phyloP scores from a whole-genome alignment of 92 coral and sea anemone species.

The Micromussa lordhowensis region DNA sequence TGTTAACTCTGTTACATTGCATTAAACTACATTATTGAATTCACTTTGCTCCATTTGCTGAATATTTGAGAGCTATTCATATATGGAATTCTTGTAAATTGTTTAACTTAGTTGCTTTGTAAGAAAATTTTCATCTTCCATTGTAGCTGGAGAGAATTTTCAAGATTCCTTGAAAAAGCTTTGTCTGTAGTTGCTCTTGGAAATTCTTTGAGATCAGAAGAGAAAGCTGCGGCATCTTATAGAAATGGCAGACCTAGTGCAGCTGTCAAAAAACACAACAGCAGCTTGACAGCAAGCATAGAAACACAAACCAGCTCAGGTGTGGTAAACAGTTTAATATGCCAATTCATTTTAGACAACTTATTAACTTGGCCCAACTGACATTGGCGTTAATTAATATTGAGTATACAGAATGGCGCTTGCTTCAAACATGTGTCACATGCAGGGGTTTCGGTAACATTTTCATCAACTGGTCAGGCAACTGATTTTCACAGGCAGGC shows the following conservation, averaged over 20 bases:
- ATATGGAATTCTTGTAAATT: not conserved
- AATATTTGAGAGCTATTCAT: no score
- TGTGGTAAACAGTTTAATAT: not conserved
- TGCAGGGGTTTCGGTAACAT: no score
- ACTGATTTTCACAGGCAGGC: no score
- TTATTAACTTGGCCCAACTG: no score
- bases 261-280: conserved; percentile 41
- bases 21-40: no score
- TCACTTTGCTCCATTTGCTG: no score
- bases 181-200: conserved; percentile 31
- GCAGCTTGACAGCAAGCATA: conserved; percentile 51
- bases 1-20: no score
- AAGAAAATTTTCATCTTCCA: not conserved
- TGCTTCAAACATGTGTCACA: not conserved
- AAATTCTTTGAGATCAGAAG: conserved; percentile 14
- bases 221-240: not conserved
- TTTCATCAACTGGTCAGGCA: no score
- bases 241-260: conserved; percentile 37
- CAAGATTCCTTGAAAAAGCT: conserved; percentile 70
- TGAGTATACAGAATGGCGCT: no score
- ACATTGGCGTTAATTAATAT: no score
- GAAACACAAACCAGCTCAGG: conserved; percentile 84
- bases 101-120: not conserved
- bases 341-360: no score
- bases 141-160: conserved; percentile 72